phyloP scores from a whole-genome alignment of 1,140 invertebrate genomes.

The Riptortus pedestris region DNA sequence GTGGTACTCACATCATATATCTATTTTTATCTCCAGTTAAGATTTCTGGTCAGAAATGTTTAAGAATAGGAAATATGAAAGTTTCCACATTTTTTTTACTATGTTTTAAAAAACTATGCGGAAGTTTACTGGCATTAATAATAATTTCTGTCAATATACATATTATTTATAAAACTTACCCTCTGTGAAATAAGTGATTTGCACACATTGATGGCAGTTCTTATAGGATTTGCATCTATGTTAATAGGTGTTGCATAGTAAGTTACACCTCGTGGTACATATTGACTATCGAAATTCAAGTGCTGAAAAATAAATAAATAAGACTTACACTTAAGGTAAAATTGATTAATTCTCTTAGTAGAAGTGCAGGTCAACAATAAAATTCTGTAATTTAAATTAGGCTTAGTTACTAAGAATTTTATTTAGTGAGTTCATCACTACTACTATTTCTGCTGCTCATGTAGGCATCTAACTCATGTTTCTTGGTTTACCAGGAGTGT shows the following conservation, averaged over 20 bases:
- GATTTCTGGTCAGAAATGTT: too few species aligned
- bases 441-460: not conserved
- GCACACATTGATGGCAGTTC: conserved; percentile 85
- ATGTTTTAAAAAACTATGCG: too few species aligned
- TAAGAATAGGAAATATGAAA: too few species aligned
- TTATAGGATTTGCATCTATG: conserved; percentile 91
- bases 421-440: not conserved
- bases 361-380: not conserved
- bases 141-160: too few species aligned
- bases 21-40: too few species aligned
- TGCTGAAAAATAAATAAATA: conserved; percentile 41
- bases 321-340: not conserved
- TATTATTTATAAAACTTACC: conserved; percentile 44
- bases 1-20: too few species aligned
- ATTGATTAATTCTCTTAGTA: not conserved
- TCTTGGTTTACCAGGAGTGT: not conserved
- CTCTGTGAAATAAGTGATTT: conserved; percentile 70
- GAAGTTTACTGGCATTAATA: too few species aligned
- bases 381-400: not conserved
- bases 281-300: conserved; percentile 68
- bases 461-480: not conserved
- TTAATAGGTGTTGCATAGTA: conserved; percentile 75
- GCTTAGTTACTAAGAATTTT: not conserved
- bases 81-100: too few species aligned
- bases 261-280: conserved; percentile 68